A percentile compares a stretch with the other conserved stretches of the same genome.
Evolutionary conservation across 2,888 invertebrate genomes (phyloP).

Genomic region (Watsonalla binaria): DNA sequence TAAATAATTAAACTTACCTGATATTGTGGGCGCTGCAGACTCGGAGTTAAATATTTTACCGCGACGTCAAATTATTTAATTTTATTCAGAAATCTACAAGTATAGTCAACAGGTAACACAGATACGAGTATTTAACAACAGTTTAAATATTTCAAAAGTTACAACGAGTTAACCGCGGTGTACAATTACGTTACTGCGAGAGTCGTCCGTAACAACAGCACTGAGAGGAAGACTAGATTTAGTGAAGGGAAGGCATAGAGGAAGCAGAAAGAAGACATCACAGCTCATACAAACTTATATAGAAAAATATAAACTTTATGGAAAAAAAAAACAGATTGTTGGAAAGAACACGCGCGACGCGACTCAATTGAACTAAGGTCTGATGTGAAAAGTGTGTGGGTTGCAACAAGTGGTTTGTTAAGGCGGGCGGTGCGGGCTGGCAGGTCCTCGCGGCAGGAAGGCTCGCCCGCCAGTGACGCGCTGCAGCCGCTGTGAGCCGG

Average conservation of each 20-base stretch:
- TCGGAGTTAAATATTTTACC: slow-evolving; percentile 41
- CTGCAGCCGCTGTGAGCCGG: slow-evolving; percentile 31
- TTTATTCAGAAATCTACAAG: slow-evolving; percentile 54
- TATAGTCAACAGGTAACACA: slow-evolving; percentile 76
- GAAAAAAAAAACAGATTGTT: slow-evolving; percentile 20
- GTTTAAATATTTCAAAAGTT: slow-evolving; percentile 73
- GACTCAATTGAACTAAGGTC: slow-evolving; percentile 40
- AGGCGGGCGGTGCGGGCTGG: slow-evolving; percentile 56
- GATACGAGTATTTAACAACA: slow-evolving; percentile 70
- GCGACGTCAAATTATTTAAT: slow-evolving; percentile 47
- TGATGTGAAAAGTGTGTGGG: slow-evolving; percentile 48
- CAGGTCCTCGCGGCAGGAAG: slow-evolving; percentile 65
- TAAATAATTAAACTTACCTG: slow-evolving; percentile 33
- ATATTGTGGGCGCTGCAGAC: slow-evolving; percentile 32
- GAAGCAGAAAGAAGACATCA: slow-evolving; percentile 67
- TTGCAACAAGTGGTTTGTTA: slow-evolving; percentile 73
- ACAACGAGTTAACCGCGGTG: slow-evolving; percentile 59
- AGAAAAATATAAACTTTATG: slow-evolving; percentile 14
- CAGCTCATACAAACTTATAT: slow-evolving; percentile 37
- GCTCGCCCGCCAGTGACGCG: slow-evolving; percentile 68
- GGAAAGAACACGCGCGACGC: slow-evolving; percentile 46
- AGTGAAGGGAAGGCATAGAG: slow-evolving; percentile 48
- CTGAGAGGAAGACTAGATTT: slow-evolving; percentile 56
- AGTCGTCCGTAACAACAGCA: slow-evolving; percentile 64
- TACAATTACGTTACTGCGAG: slow-evolving; percentile 40